Conservation (phyloP, 2,113 vertebrate genomes). For the Otocyon megalotis region DNA sequence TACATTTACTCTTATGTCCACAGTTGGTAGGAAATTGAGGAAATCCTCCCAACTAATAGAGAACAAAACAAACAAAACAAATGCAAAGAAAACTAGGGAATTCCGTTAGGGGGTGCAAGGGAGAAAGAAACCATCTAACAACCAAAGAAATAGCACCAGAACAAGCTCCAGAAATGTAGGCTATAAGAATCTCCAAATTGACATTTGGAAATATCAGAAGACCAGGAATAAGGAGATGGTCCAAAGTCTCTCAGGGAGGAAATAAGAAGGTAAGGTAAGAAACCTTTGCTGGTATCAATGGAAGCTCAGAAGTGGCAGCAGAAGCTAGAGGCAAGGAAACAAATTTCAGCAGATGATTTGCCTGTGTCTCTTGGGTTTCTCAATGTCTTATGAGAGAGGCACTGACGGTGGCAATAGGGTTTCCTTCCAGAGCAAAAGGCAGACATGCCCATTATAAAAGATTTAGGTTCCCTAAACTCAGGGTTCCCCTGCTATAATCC, state of each 20-base stretch:
- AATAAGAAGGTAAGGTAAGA: not conserved
- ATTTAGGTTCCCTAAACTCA: not conserved
- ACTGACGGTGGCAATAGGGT: not conserved
- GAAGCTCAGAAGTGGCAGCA: not conserved
- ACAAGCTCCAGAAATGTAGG: not conserved
- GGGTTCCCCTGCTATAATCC: not conserved
- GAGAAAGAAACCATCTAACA: not conserved
- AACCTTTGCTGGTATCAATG: not conserved
- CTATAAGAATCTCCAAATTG: not conserved
- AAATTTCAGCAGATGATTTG: not conserved
- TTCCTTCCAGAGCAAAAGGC: not conserved
- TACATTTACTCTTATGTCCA: not conserved
- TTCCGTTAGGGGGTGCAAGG: not conserved
- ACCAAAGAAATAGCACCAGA: not conserved
- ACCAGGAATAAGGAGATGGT: not conserved
- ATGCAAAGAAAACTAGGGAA: not conserved
- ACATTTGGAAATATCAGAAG: not conserved
- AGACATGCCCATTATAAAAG: not conserved
- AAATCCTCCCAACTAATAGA: slow-evolving; percentile 1
- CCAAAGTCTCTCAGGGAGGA: not conserved
- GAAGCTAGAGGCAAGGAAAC: not conserved
- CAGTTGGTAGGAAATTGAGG: not conserved
- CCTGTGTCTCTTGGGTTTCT: not conserved
- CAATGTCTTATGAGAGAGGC: not conserved
- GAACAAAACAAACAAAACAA: not conserved